These are phyloP conservation scores for Erinaceus europaeus DNA, from an alignment of 2,113 vertebrate genomes.

Conservation along the genomic window DNA sequence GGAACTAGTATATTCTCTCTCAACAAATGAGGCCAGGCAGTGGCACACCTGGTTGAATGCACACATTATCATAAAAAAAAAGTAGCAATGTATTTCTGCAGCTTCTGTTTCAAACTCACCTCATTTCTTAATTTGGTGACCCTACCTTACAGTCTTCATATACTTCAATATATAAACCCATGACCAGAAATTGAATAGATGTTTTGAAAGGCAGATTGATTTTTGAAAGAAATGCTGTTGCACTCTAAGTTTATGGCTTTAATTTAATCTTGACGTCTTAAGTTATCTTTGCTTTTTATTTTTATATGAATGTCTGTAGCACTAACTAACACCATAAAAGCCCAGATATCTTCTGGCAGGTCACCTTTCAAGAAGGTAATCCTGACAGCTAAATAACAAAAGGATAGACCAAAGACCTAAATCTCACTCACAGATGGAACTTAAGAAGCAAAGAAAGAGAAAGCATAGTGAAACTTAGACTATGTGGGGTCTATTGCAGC, in stretches of 20 bases:
- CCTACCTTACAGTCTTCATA: background rate
- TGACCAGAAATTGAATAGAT: background rate
- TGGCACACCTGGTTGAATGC: background rate
- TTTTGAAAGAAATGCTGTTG: background rate
- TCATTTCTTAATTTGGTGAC: constrained; percentile 15
- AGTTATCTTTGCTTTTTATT: background rate
- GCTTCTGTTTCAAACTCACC: background rate
- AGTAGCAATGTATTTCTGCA: background rate
- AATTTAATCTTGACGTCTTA: background rate
- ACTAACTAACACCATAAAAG: background rate
- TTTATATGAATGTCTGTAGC: background rate
- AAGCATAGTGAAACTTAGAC: too few species aligned
- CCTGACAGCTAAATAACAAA: background rate
- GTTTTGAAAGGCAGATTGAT: background rate
- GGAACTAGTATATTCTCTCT: background rate
- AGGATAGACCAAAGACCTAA: constrained; percentile 1
- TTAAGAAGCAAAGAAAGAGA: too few species aligned
- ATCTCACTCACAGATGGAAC: too few species aligned
- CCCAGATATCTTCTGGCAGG: constrained; percentile 3
- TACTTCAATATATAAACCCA: background rate
- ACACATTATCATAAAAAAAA: background rate
- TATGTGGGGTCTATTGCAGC: too few species aligned
- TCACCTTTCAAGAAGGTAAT: background rate
- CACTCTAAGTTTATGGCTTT: background rate
- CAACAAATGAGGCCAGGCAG: too few species aligned